Percentiles rank a stretch among this genome's conserved stretches.
These are phyloP conservation scores for Elanus axillaris DNA, from an alignment of 2,113 vertebrate genomes.

Conservation along the genomic window DNA sequence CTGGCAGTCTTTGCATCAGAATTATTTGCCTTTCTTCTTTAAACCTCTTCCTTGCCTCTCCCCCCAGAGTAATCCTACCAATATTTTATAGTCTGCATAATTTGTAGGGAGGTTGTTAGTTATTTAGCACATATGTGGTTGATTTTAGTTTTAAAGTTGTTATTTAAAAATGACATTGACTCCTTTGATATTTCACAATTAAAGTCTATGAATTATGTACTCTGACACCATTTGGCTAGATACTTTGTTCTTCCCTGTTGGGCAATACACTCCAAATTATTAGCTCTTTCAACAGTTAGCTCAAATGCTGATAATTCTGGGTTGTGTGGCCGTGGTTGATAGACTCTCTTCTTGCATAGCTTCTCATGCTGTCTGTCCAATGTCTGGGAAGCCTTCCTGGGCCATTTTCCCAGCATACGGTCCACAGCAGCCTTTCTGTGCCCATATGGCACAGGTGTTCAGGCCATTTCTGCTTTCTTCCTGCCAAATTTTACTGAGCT, in stretches of 20 bases:
- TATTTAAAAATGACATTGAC: background rate
- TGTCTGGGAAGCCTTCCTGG: background rate
- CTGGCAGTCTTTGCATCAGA: background rate
- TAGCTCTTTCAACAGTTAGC: background rate
- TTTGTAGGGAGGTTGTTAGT: background rate
- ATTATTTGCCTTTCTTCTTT: background rate
- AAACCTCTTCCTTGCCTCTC: rapidly evolving
- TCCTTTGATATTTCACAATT: background rate
- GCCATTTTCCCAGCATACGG: slow-evolving; percentile 15
- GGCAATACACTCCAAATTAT: background rate
- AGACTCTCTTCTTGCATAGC: background rate
- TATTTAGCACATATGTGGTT: background rate
- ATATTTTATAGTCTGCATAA: background rate
- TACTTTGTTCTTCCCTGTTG: background rate
- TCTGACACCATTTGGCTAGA: background rate
- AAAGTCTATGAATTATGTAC: background rate
- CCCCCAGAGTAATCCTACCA: background rate
- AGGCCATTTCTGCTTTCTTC: slow-evolving; percentile 21
- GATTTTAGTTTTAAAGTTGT: background rate
- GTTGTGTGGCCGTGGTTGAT: background rate
- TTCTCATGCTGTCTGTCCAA: background rate
- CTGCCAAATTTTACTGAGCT: slow-evolving; percentile 28
- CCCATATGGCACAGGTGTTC: slow-evolving; percentile 35
- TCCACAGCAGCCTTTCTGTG: slow-evolving; percentile 30
- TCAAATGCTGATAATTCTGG: background rate